phyloP scores from a whole-genome alignment of 2,113 vertebrate species.

The Microcebus murinus region DNA sequence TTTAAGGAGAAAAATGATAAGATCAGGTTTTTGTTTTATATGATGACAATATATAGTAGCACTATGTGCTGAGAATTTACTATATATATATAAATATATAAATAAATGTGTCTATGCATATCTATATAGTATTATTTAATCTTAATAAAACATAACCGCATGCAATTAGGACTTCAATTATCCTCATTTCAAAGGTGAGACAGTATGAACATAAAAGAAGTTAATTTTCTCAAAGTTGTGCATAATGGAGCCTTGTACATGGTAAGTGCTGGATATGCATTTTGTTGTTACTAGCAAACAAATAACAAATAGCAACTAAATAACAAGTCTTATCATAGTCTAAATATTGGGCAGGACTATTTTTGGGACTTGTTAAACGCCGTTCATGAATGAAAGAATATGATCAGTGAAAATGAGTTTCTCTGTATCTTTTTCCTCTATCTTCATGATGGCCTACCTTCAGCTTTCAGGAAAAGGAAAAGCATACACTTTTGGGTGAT shows the following conservation, averaged over 20 bases:
- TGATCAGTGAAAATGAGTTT: not conserved
- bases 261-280: not conserved
- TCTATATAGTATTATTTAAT: not conserved
- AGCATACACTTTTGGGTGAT: rapidly evolving
- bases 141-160: not conserved
- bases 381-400: not conserved
- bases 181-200: not conserved
- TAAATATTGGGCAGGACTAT: not conserved
- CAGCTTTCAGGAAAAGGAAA: not conserved
- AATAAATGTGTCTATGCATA: not conserved
- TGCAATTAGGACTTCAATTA: not conserved
- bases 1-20: not conserved
- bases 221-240: not conserved
- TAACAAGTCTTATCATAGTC: rapidly evolving
- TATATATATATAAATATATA: not conserved
- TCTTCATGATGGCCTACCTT: not conserved
- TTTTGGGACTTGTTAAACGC: not conserved
- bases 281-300: not conserved
- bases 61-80: not conserved
- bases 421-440: not conserved
- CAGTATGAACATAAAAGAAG: not conserved
- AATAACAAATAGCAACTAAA: not conserved
- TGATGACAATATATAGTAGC: not conserved
- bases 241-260: rapidly evolving
- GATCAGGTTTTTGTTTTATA: not conserved